Base-by-base conservation (phyloP, 92 coral and sea anemone genomes). In the Blastomussa wellsi region DNA sequence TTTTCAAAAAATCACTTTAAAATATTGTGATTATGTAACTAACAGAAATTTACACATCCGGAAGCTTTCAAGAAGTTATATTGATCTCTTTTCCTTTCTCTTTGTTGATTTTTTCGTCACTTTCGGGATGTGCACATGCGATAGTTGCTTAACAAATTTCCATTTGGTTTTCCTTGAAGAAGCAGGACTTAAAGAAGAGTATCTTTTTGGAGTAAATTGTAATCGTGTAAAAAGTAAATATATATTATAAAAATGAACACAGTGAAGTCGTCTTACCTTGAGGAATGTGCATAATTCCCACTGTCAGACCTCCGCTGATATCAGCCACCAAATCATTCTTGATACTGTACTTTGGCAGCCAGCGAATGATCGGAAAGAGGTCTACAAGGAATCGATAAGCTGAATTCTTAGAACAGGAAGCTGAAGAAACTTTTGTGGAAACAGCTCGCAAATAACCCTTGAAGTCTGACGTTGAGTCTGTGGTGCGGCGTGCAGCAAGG, bases 211-310 rank as follows among this genome's bases (percentile, higher is more conserved):
- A 57, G 19, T 3, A n/a, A n/a, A 62, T 1, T 62, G 26, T 26
- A 10, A 26, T 51, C 57, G 16, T 7, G n/a, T n/a, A n/a, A n/a
- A n/a, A n/a, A n/a, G n/a, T n/a, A n/a, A n/a, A n/a, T 51, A 51
- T 51, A 24, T 59, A 55, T 62, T 62, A 26, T 62, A 76, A n/a
- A n/a, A n/a, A 62, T 22, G 66, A n/a, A n/a, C n/a, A n/a, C n/a
- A n/a, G n/a, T n/a, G n/a, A n/a, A n/a, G n/a, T n/a, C n/a, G n/a
- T n/a, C 19, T 86, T 84, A 94, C 98, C 98, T 92, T 95, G 98
- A 60, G 98, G 98, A 38, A 95, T 87, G 62, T 95, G 97, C 97
- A 95, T 94, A 7, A 95, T 88, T 67, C 98, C 98, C 4, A 95
- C 93, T 3, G 98, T 95, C 15, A 95, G 42, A 13, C 98, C 98